These are phyloP conservation scores for Ips nitidus DNA, from an alignment of 1,140 invertebrate species.

Conservation along the genomic window DNA sequence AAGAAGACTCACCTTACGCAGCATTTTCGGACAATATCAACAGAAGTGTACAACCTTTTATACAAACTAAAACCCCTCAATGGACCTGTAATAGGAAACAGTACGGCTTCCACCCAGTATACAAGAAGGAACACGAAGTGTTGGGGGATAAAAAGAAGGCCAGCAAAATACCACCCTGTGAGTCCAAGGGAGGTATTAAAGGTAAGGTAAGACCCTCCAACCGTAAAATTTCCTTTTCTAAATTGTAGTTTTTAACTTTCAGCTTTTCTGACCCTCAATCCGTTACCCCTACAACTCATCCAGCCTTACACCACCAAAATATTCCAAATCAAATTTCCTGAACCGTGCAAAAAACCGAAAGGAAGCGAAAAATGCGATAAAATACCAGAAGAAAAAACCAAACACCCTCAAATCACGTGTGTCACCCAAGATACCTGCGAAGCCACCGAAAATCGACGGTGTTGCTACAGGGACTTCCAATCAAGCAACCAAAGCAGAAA, in stretches of 20 bases:
- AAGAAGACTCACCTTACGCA: slow-evolving; percentile 31
- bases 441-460: neutral
- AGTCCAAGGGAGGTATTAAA: neutral
- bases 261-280: slow-evolving; percentile 2
- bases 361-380: neutral
- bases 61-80: slow-evolving; percentile 13
- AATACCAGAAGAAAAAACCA: neutral
- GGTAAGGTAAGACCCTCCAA: slow-evolving; percentile 26
- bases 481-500: neutral
- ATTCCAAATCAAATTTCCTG: slow-evolving; percentile 20
- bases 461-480: slow-evolving; percentile 8
- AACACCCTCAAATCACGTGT: slow-evolving; percentile 8
- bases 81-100: slow-evolving; percentile 28
- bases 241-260: neutral
- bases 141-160: slow-evolving; percentile 7
- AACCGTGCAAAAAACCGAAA: slow-evolving; percentile 16
- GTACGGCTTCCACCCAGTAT: slow-evolving; percentile 31
- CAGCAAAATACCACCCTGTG: slow-evolving; percentile 12
- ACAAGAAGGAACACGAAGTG: slow-evolving; percentile 17
- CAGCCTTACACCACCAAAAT: slow-evolving; percentile 11
- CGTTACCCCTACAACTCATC: neutral
- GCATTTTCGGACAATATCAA: slow-evolving; percentile 24
- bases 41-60: slow-evolving; percentile 21
- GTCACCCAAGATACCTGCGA: neutral
- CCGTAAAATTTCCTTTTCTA: neutral